Percentiles rank a stretch among this genome's conserved stretches.
Conservation (phyloP, 2,113 vertebrate species). For the Tauraco erythrolophus region DNA sequence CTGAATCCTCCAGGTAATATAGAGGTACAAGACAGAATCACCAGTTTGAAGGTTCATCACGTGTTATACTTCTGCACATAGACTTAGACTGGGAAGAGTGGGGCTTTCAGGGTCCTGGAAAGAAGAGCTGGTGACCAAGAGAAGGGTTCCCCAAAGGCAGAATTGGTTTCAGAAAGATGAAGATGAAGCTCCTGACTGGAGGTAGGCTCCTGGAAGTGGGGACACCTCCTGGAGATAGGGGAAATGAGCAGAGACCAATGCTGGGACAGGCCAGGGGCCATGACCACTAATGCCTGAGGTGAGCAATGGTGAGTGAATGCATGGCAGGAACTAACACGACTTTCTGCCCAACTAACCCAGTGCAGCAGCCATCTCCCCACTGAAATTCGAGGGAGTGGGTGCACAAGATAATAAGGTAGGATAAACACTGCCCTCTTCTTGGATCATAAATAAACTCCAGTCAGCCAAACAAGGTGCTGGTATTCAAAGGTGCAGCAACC, state of each 20-base stretch:
- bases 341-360: background rate
- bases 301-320: rapidly evolving
- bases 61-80: background rate
- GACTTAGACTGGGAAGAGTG: background rate
- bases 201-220: background rate
- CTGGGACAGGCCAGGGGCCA: background rate
- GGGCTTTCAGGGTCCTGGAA: background rate
- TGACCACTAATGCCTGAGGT: background rate
- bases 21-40: background rate
- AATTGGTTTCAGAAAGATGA: background rate
- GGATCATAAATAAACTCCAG: background rate
- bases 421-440: background rate
- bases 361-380: rapidly evolving
- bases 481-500: background rate
- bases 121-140: background rate
- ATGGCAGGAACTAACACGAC: background rate
- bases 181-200: background rate
- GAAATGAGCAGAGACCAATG: rapidly evolving
- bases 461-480: rapidly evolving
- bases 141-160: background rate
- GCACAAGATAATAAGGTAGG: rapidly evolving
- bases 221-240: background rate
- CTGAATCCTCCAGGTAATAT: background rate
- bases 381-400: rapidly evolving
- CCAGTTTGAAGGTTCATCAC: background rate